A percentile compares a stretch with the other conserved stretches of the same genome.
Evolutionary conservation across 2,888 invertebrate genomes (phyloP).

Genomic region (Melieria crassipennis): DNA sequence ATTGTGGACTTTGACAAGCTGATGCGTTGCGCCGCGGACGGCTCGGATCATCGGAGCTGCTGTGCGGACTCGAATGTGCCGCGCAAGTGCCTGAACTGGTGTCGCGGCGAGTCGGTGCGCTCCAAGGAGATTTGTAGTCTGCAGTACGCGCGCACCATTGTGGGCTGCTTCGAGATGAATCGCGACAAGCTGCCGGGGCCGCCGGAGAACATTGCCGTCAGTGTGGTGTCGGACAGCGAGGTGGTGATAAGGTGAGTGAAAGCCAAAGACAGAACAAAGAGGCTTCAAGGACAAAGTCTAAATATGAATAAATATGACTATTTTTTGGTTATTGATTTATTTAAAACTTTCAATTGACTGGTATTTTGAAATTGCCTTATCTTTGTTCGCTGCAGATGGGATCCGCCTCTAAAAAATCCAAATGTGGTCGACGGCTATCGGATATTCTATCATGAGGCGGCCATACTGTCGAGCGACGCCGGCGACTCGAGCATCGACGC

Average conservation of each 20-base stretch:
- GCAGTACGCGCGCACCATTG: conserved; percentile 78
- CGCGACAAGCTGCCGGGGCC: conserved; percentile 82
- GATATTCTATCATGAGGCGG: conserved; percentile 81
- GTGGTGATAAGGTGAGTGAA: conserved; percentile 68
- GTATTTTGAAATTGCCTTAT: not conserved
- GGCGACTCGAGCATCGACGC: conserved; percentile 42
- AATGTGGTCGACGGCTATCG: conserved; percentile 84
- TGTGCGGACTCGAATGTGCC: conserved; percentile 84
- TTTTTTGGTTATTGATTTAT: too few relatives aligned
- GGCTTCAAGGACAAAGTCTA: not conserved
- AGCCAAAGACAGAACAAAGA: not conserved
- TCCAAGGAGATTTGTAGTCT: conserved; percentile 75
- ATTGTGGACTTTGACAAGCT: conserved; percentile 85
- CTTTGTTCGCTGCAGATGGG: conserved; percentile 70
- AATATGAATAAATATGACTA: too few relatives aligned
- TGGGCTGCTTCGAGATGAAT: conserved; percentile 84
- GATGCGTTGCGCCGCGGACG: conserved; percentile 86
- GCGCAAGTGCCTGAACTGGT: conserved; percentile 83
- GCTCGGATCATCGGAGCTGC: conserved; percentile 84
- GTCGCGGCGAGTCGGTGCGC: conserved; percentile 79
- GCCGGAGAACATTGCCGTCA: conserved; percentile 74
- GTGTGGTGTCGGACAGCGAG: conserved; percentile 70
- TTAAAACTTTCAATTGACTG: too few relatives aligned
- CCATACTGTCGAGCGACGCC: conserved; percentile 53
- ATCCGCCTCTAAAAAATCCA: conserved; percentile 83